phyloP scores from a whole-genome alignment of 2,888 invertebrate species.

The Dolichopus griseipennis region DNA sequence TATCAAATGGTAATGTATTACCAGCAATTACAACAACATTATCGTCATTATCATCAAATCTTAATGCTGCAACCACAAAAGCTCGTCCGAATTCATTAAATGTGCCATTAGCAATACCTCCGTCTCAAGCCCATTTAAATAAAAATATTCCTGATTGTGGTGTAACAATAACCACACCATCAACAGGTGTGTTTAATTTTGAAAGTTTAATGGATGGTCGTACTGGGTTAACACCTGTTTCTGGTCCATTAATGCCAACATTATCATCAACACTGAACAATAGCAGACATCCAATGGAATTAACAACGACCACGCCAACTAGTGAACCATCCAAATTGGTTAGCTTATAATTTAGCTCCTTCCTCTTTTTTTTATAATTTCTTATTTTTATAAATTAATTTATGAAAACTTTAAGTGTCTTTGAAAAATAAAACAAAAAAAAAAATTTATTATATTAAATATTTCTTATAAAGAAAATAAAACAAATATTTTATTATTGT shows the following conservation, averaged over 20 bases:
- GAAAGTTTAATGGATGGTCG: slow-evolving; percentile 90
- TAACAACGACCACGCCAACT: slow-evolving; percentile 67
- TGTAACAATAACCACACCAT: slow-evolving; percentile 78
- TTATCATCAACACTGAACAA: slow-evolving; percentile 71
- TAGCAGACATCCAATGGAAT: slow-evolving; percentile 61
- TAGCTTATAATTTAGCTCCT: slow-evolving; percentile 57
- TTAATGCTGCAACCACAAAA: slow-evolving; percentile 33
- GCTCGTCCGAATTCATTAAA: slow-evolving; percentile 67
- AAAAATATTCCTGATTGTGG: slow-evolving; percentile 56
- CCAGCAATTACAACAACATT: slow-evolving; percentile 12
- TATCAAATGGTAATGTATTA: slow-evolving; percentile 18
- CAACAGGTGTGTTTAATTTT: slow-evolving; percentile 82
- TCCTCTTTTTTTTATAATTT: background rate
- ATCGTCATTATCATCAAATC: background rate
- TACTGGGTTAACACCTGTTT: slow-evolving; percentile 82
- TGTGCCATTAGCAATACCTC: slow-evolving; percentile 51
- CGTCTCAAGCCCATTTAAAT: slow-evolving; percentile 44
- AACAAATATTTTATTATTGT: background rate
- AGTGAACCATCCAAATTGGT: slow-evolving; percentile 68
- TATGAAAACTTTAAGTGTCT: background rate
- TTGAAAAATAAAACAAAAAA: background rate
- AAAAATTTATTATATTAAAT: background rate
- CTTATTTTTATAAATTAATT: background rate
- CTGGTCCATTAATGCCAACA: slow-evolving; percentile 55
- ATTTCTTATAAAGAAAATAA: background rate